phyloP scores from a whole-genome alignment of 2,797 vertebrate species.

The Pseudotriccus pelzelni region DNA sequence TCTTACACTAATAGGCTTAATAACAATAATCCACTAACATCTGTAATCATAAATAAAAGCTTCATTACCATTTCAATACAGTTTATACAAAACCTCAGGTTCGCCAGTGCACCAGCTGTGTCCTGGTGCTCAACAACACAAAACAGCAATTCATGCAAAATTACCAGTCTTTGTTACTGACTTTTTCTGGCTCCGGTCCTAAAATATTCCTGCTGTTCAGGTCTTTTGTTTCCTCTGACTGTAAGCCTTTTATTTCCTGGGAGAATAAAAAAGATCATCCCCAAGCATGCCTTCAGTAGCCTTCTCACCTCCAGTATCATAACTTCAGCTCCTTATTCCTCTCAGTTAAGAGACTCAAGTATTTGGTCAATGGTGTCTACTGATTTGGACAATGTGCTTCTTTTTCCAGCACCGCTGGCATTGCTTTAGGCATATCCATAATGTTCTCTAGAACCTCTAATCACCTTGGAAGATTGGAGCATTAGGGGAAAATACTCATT shows the following conservation, averaged over 20 bases:
- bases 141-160: slow-evolving; percentile 78
- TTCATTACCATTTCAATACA: slow-evolving; percentile 79
- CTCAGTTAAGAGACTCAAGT: not conserved
- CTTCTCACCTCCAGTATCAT: slow-evolving; percentile 11
- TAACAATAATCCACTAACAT: slow-evolving; percentile 77
- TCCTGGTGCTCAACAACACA: slow-evolving; percentile 71
- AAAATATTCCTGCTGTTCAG: slow-evolving; percentile 75
- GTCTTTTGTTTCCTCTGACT: slow-evolving; percentile 71
- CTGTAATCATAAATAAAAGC: slow-evolving; percentile 78
- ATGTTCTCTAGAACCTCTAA: not conserved
- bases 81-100: slow-evolving; percentile 75
- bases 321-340: not conserved
- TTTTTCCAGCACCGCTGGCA: not conserved
- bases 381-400: not conserved
- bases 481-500: not conserved
- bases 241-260: slow-evolving; percentile 56
- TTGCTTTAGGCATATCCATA: not conserved
- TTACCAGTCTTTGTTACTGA: slow-evolving; percentile 75
- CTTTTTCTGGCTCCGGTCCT: slow-evolving; percentile 72
- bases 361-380: not conserved
- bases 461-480: not conserved
- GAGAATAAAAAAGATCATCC: slow-evolving; percentile 54
- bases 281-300: slow-evolving; percentile 29
- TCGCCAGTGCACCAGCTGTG: slow-evolving; percentile 73
- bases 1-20: slow-evolving; percentile 76